phyloP scores from a whole-genome alignment of 2,113 vertebrate genomes.

The Grammomys surdaster region DNA sequence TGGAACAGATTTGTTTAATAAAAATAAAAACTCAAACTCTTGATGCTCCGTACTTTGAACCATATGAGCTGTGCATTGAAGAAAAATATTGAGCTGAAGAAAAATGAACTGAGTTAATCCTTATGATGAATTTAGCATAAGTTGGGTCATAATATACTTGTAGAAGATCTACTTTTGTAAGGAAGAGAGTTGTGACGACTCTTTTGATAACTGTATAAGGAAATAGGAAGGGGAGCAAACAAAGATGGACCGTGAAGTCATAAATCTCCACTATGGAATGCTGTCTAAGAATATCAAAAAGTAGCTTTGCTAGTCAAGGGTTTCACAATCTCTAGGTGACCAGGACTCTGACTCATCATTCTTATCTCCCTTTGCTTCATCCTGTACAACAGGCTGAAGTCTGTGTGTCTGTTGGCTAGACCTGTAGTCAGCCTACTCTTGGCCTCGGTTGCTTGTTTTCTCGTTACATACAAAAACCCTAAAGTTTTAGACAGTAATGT shows the following conservation, averaged over 20 bases:
- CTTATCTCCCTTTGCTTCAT: too few species aligned
- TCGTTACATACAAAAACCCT: neutral
- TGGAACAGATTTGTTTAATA: neutral
- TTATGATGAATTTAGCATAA: neutral
- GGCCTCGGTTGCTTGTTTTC: accelerated
- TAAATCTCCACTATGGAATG: neutral
- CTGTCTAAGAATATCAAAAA: neutral
- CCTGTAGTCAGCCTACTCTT: neutral
- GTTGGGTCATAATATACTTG: neutral
- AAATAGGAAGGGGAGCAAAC: neutral
- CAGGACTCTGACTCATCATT: neutral
- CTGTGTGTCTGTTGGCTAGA: neutral
- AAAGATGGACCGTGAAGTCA: neutral
- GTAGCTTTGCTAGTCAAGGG: neutral
- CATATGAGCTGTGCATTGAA: too few species aligned
- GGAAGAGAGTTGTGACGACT: neutral
- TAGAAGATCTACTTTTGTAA: neutral
- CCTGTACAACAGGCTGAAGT: too few species aligned
- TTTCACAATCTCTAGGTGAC: neutral
- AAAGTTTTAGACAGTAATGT: neutral
- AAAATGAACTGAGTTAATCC: neutral
- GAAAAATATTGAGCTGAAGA: neutral
- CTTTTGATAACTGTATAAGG: neutral
- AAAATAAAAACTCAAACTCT: neutral
- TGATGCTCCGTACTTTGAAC: neutral